Evolutionary conservation across 2,113 vertebrate species (phyloP).

Genomic region (Jaculus jaculus): DNA sequence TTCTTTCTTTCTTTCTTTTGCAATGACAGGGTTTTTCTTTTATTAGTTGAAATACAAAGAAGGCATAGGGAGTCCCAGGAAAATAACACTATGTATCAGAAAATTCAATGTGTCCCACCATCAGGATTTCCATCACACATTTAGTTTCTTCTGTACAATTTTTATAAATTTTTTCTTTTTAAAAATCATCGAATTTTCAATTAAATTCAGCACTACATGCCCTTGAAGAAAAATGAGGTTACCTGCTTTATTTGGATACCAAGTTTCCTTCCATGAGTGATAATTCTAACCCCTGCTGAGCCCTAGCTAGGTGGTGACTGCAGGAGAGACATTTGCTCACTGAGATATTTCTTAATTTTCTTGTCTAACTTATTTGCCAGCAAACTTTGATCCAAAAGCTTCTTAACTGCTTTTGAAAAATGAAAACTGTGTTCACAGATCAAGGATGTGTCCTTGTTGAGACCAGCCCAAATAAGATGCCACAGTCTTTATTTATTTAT

Average conservation of each 20-base stretch:
- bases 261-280: conserved; percentile 86
- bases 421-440: not conserved
- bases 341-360: not conserved
- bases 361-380: not conserved
- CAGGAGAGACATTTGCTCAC: not conserved
- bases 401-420: not conserved
- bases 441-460: not conserved
- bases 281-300: fast-evolving
- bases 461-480: not conserved
- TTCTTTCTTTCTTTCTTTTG: no score
- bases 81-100: conserved; percentile 85
- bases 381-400: not conserved
- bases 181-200: conserved; percentile 79
- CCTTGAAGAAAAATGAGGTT: conserved; percentile 86
- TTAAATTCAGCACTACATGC: conserved; percentile 84
- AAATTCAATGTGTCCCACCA: conserved; percentile 83
- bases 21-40: conserved; percentile 74
- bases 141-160: conserved; percentile 84
- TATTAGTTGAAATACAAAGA: conserved; percentile 84
- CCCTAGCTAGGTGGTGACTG: not conserved
- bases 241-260: conserved; percentile 87
- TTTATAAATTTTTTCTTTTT: conserved; percentile 81
- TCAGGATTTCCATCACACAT: conserved; percentile 79
- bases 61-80: conserved; percentile 81
- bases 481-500: no score